A percentile compares a stretch with the other conserved stretches of the same genome.
These are phyloP conservation scores for Entosphenus tridentatus DNA, from an alignment of 2,113 vertebrate genomes.

Conservation along the genomic window DNA sequence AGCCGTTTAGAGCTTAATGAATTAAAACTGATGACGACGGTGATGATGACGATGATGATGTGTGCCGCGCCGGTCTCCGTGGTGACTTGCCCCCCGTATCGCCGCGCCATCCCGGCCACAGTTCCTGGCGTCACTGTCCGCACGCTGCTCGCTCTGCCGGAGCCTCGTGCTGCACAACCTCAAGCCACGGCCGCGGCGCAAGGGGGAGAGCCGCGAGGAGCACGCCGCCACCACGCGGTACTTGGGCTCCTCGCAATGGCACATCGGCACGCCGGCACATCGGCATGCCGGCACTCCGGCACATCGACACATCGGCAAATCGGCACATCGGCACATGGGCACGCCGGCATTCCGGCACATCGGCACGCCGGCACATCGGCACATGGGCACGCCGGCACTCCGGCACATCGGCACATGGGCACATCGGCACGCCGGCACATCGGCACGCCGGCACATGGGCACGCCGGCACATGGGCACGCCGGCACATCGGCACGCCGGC, in stretches of 20 bases:
- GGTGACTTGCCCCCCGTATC: conserved; percentile 8
- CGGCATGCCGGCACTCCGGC: no score
- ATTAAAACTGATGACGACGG: not conserved
- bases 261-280: not conserved
- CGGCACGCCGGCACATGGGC: no score
- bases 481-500: no score
- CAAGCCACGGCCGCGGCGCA: not conserved
- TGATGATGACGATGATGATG: not conserved
- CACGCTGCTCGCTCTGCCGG: conserved; percentile 1
- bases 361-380: no score
- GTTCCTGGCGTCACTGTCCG: not conserved
- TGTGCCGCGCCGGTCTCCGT: fast-evolving
- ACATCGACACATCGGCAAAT: not conserved
- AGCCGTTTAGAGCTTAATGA: not conserved
- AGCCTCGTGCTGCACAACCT: conserved; percentile 5
- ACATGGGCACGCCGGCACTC: no score
- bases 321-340: not conserved
- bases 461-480: no score
- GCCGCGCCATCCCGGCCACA: not conserved
- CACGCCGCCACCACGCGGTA: conserved; percentile 4
- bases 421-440: no score
- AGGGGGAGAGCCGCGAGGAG: conserved; percentile 7
- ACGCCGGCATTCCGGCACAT: not conserved
- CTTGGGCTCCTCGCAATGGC: not conserved
- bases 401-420: no score